Conservation (phyloP, 2,888 invertebrate species). For the Synanthedon tipuliformis region DNA sequence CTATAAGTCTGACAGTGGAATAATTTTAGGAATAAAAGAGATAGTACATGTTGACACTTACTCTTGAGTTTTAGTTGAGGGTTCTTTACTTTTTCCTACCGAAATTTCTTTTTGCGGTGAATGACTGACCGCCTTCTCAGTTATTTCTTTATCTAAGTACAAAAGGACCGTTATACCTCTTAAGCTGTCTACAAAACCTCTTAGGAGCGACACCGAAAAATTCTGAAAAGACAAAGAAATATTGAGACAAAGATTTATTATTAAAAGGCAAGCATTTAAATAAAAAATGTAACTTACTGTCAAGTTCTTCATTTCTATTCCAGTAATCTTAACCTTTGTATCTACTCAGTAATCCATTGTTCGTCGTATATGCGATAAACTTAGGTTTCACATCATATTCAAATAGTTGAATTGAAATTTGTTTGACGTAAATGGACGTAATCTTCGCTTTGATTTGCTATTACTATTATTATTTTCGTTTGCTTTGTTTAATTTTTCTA, state of each 20-base stretch:
- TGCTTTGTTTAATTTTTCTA: too few relatives aligned
- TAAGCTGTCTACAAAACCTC: slow-evolving; percentile 83
- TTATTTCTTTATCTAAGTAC: slow-evolving; percentile 83
- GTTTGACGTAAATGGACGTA: too few relatives aligned
- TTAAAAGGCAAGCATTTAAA: neutral
- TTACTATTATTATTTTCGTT: too few relatives aligned
- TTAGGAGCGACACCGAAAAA: slow-evolving; percentile 73
- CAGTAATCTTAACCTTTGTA: slow-evolving; percentile 4
- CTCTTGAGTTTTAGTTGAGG: slow-evolving; percentile 60
- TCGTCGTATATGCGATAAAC: too few relatives aligned
- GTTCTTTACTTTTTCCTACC: slow-evolving; percentile 52
- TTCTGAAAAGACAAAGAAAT: slow-evolving; percentile 64
- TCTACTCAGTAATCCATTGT: slow-evolving; percentile 6
- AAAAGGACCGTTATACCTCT: slow-evolving; percentile 81
- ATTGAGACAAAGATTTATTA: neutral
- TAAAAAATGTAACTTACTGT: slow-evolving; percentile 21
- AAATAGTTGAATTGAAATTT: too few relatives aligned
- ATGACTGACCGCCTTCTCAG: slow-evolving; percentile 70
- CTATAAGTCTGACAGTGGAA: neutral
- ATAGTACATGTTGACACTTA: slow-evolving; percentile 21
- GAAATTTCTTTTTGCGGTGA: slow-evolving; percentile 61
- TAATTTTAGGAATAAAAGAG: neutral
- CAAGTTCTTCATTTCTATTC: slow-evolving; percentile 40
- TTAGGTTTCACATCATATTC: too few relatives aligned
- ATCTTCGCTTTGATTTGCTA: too few relatives aligned